phyloP scores from a whole-genome alignment of 1,140 invertebrate genomes.

The Pantala flavescens region DNA sequence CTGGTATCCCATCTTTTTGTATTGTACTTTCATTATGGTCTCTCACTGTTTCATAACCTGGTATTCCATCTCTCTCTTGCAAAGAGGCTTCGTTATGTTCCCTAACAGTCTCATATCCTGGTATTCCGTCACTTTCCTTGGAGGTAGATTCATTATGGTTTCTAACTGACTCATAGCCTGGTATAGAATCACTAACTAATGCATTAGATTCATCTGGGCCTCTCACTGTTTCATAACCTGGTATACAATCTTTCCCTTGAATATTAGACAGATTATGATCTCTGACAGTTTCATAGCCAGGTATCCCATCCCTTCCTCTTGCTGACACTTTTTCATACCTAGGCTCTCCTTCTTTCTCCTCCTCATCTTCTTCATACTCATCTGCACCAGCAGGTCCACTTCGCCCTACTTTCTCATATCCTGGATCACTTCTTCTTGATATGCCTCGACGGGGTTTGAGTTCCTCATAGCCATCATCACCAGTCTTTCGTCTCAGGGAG shows the following conservation, averaged over 20 bases:
- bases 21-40: conserved; percentile 22
- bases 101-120: conserved; percentile 26
- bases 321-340: conserved; percentile 36
- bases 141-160: conserved; percentile 16
- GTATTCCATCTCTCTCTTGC: conserved; percentile 17
- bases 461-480: conserved; percentile 20
- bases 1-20: conserved; percentile 22
- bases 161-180: conserved; percentile 32
- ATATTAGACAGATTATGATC: conserved; percentile 25
- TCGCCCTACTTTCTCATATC: conserved; percentile 21
- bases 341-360: conserved; percentile 35
- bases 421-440: background rate
- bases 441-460: background rate
- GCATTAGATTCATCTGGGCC: conserved; percentile 47
- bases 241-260: conserved; percentile 34
- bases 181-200: conserved; percentile 49
- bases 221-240: conserved; percentile 52
- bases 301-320: conserved; percentile 17
- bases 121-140: conserved; percentile 12
- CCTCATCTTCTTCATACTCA: conserved; percentile 22
- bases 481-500: background rate
- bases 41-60: conserved; percentile 35
- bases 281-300: conserved; percentile 38
- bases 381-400: conserved; percentile 31
- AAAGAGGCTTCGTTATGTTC: conserved; percentile 13